Percentiles rank a stretch among this genome's conserved stretches.
Conservation (phyloP, 1,140 invertebrate species). For the Stenopsyche tienmushanensis region DNA sequence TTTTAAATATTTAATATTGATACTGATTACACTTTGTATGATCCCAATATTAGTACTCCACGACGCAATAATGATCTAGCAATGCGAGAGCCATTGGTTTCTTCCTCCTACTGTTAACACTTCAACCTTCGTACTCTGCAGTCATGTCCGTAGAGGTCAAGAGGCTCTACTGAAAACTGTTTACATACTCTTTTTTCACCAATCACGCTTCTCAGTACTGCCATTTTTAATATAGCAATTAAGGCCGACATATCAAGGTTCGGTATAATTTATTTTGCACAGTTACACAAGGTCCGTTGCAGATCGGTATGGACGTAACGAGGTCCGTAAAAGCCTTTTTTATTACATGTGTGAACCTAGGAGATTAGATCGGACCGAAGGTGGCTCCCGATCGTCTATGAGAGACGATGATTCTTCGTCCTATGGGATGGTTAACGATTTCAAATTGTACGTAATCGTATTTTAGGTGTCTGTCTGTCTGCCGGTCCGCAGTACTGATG, state of each 20-base stretch:
- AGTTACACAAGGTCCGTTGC: background rate
- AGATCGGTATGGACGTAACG: too few relatives aligned
- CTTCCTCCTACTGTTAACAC: background rate
- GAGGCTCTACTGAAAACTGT: conserved; percentile 31
- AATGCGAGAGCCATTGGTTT: background rate
- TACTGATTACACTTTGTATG: background rate
- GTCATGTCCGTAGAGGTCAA: conserved; percentile 30
- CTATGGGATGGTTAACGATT: too few relatives aligned
- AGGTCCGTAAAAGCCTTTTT: too few relatives aligned
- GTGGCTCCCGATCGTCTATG: background rate
- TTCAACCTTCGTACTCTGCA: conserved; percentile 27
- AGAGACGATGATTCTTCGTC: too few relatives aligned
- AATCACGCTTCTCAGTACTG: conserved; percentile 24
- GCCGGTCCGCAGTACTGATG: background rate
- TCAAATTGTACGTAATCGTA: background rate
- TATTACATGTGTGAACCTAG: too few relatives aligned
- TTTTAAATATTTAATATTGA: background rate
- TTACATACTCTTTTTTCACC: conserved; percentile 24
- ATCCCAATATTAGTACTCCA: too few relatives aligned
- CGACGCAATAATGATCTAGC: too few relatives aligned
- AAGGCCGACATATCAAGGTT: conserved; percentile 35
- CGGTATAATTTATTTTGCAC: conserved; percentile 21
- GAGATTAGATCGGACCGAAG: too few relatives aligned
- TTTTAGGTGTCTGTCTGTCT: conserved; percentile 2
- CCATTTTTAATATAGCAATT: conserved; percentile 36